These are phyloP conservation scores for Cantharis flavilabris DNA, from an alignment of 2,888 invertebrate species.

Conservation along the genomic window DNA sequence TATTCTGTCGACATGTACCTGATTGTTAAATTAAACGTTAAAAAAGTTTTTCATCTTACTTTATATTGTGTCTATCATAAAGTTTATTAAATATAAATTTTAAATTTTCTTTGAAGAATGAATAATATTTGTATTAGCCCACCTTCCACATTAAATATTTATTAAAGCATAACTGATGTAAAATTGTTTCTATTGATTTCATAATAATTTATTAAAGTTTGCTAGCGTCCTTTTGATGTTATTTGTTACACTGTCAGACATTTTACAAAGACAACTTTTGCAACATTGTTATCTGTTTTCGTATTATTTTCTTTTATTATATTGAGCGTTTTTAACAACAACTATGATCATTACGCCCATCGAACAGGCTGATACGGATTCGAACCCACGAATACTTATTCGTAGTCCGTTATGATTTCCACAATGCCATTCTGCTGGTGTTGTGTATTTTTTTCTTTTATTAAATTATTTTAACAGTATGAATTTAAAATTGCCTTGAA, in stretches of 20 bases:
- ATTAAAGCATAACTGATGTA: neutral
- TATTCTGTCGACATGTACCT: too few species aligned
- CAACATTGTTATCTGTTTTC: conserved; percentile 53
- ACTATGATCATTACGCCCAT: too few species aligned
- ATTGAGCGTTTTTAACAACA: too few species aligned
- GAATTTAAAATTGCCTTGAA: too few species aligned
- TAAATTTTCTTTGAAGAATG: neutral
- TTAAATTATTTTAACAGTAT: too few species aligned
- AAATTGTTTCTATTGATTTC: conserved; percentile 5
- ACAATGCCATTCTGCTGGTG: too few species aligned
- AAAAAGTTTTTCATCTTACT: neutral
- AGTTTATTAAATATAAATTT: neutral
- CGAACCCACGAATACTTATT: too few species aligned
- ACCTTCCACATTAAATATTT: neutral
- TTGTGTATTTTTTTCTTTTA: too few species aligned
- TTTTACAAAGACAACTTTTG: conserved; percentile 37
- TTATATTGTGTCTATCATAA: neutral
- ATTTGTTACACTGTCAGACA: conserved; percentile 8
- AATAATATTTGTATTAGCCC: neutral
- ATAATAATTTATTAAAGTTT: conserved; percentile 22
- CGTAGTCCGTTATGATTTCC: too few species aligned
- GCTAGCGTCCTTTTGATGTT: conserved; percentile 25
- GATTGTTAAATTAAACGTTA: too few species aligned
- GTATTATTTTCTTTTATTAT: conserved; percentile 51
- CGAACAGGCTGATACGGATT: too few species aligned